Base-by-base conservation (phyloP, 2,888 invertebrate species). In the Phorcus lineatus region DNA sequence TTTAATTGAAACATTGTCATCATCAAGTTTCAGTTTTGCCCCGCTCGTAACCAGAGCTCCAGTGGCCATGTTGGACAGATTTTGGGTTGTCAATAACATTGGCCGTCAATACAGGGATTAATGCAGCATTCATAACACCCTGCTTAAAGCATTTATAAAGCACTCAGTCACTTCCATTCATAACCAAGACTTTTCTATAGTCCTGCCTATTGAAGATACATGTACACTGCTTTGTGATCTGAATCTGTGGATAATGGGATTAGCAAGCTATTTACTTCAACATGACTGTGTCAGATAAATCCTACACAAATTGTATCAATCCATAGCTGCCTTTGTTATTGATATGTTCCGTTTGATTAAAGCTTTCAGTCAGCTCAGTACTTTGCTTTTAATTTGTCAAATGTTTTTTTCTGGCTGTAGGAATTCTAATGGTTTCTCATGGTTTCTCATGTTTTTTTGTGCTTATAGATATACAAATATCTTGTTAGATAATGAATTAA, bases 71-170 rank as follows among this genome's bases (percentile, higher is more conserved):
- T 62, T 62, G 28, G 24, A 62, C 24, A 62, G 28, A 24, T 62
- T 62, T 13, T 24, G 28, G 19, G 62, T 62, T 62, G 62, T 62
- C 62, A 62, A 62, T 62, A 62, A 62, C 62, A 62, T 28, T 7
- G 62, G 16, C 47, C 47, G 47, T 47, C 28, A 28, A 28, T 62
- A 22, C 62, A 16, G 13, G 28, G 62, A 62, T 62, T 62, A 62
- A 62, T 28, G 17, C n/a, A 28, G 62, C 62, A 62, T 62, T 62
- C 62, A 62, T 62, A 62, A 62, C 62, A 62, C 62, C 62, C 62
- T 24, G 62, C 62, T 17, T 62, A 62, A 62, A 62, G 28, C 62
- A 62, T 62, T 62, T 62, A 62, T 62, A 62, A 62, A 62, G 62
- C 28, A 16, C 16, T 62, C 62, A 24, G 28, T 62, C 62, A 62